Evolutionary conservation across 2,888 invertebrate genomes (phyloP).

Genomic region (Metellina segmentata): DNA sequence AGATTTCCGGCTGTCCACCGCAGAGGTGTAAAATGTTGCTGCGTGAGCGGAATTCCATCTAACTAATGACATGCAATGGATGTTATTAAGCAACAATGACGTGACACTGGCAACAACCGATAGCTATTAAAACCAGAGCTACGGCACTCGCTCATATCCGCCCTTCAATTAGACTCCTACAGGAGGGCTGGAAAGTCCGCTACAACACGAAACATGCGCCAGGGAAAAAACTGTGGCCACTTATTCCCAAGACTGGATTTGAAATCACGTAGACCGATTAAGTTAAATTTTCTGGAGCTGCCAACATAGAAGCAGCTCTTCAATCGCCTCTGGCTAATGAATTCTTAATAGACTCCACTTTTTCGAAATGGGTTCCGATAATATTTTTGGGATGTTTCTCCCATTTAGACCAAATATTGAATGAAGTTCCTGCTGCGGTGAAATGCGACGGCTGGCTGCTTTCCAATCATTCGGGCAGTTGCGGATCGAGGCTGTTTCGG

Average conservation of each 20-base stretch:
- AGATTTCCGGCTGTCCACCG: slow-evolving; percentile 52
- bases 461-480: slow-evolving; percentile 30
- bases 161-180: slow-evolving; percentile 59
- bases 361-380: slow-evolving; percentile 40
- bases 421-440: slow-evolving; percentile 8
- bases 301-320: slow-evolving; percentile 1
- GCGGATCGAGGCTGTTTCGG: slow-evolving; percentile 18
- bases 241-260: slow-evolving; percentile 36
- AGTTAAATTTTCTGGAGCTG: slow-evolving; percentile 28
- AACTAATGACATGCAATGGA: slow-evolving; percentile 71
- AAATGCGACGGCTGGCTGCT: slow-evolving; percentile 26
- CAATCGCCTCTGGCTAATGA: slow-evolving; percentile 27
- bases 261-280: slow-evolving; percentile 59
- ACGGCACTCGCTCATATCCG: slow-evolving; percentile 25
- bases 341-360: slow-evolving; percentile 42
- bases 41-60: slow-evolving; percentile 58
- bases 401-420: slow-evolving; percentile 45
- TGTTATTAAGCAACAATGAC: slow-evolving; percentile 71
- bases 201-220: slow-evolving; percentile 1
- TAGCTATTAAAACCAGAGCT: slow-evolving; percentile 49
- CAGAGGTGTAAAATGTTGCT: slow-evolving; percentile 54
- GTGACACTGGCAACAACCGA: slow-evolving; percentile 55
- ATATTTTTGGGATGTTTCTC: slow-evolving; percentile 48
- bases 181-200: slow-evolving; percentile 7
- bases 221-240: not conserved